phyloP scores from a whole-genome alignment of 2,888 invertebrate species.

The Heliconius charithonia region DNA sequence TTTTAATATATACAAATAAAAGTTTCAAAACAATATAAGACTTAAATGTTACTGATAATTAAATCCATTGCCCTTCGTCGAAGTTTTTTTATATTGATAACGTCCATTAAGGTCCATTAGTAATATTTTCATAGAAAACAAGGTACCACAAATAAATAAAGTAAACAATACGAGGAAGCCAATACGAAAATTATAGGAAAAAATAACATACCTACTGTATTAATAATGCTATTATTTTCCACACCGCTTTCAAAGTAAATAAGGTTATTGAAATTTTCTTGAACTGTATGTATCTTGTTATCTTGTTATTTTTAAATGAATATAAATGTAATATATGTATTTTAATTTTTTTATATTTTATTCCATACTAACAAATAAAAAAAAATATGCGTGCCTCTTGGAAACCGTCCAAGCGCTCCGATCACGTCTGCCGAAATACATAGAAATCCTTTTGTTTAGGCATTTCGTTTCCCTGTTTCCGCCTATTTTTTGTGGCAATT shows the following conservation, averaged over 20 bases:
- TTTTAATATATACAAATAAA: no score
- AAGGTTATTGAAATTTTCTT: not conserved
- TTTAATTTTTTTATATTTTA: no score
- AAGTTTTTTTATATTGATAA: not conserved
- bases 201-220: not conserved
- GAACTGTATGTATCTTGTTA: no score
- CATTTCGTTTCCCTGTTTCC: no score
- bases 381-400: no score
- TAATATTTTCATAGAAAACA: constrained; percentile 5
- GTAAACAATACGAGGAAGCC: not conserved
- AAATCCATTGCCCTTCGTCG: not conserved
- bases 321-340: no score
- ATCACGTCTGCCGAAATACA: no score
- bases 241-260: not conserved
- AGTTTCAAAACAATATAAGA: not conserved
- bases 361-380: no score
- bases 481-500: no score
- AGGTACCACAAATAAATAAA: not conserved
- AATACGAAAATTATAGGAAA: not conserved
- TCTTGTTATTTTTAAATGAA: no score
- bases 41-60: not conserved
- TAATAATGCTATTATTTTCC: not conserved
- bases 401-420: no score
- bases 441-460: no score
- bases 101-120: not conserved